Evolutionary conservation across 2,113 vertebrate species (phyloP), one percentile per base, ranked within the genome.

Genomic region (Dromas ardeola): DNA sequence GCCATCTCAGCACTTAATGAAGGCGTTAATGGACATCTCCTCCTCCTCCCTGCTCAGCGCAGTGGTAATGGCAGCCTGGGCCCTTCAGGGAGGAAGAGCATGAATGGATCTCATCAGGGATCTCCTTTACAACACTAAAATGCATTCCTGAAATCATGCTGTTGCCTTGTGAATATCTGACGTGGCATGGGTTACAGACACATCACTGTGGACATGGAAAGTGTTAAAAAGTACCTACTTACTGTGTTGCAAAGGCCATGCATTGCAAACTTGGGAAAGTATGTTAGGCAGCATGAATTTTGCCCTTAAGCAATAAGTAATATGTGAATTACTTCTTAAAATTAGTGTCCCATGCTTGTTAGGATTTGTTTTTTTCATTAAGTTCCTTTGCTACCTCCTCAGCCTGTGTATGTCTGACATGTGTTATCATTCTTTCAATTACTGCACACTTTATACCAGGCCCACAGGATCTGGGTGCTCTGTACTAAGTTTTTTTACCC

Each of bases 311-410:
- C 86, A 81, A 20, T 32, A 66, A 19, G 79, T 65, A 83, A 93
- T 58, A 52, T 32, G 27, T 61, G 77, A 87, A 93, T 81, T 91
- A 74, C n/a, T 84, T 71, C 43, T 87, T 67, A 79, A 84, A 91
- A 89, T 79, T 87, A 94, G 17, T 79, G 58, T 55, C 61, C 55
- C 6, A 0, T 67, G 65, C 69, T 79, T 89, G 56, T 30, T 93
- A 65, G 77, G 73, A 91, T 87, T 93, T 84, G 47, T 67, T 95
- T 81, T 81, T 67, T 85, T 78, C 87, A 78, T 61, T 79, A 89
- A 93, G 23, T 72, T 88, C 42, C 47, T 89, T 79, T 30, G 65
- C 69, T 93, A 10, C 47, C 56, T 87, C 40, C 63, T 92, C 69
- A 71, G 55, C 47, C 34, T 62, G 14, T 4, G 3, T 67, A 72